Percentiles rank a stretch among this genome's conserved stretches.
Evolutionary conservation across 2,888 invertebrate genomes (phyloP).

Genomic region (Nemotelus pantherinus): DNA sequence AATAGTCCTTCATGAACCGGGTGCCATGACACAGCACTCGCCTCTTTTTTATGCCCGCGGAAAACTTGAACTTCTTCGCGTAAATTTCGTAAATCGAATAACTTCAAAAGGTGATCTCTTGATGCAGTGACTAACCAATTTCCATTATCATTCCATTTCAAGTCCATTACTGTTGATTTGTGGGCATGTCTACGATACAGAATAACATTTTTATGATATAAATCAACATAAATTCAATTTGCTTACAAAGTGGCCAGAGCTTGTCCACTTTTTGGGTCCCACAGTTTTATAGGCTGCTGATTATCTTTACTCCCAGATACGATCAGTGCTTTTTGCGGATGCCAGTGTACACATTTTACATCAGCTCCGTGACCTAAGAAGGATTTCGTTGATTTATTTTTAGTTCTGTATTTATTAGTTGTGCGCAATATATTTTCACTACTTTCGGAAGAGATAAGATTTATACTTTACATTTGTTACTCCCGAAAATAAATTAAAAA

Average conservation of each 20-base stretch:
- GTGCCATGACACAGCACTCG: slow-evolving; percentile 97
- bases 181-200: slow-evolving; percentile 85
- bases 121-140: slow-evolving; percentile 99
- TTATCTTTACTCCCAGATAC: slow-evolving; percentile 99
- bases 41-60: slow-evolving; percentile 99
- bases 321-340: slow-evolving; percentile 95
- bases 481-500: no score
- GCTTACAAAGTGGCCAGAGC: slow-evolving; percentile 92
- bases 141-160: slow-evolving; percentile 99
- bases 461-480: no score
- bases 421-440: neutral
- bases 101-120: slow-evolving; percentile 93
- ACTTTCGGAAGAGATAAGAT: no score
- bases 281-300: slow-evolving; percentile 98
- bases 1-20: slow-evolving; percentile 97
- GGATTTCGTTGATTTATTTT: neutral
- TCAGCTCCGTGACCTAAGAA: slow-evolving; percentile 91
- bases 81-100: slow-evolving; percentile 97
- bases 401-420: neutral
- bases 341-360: slow-evolving; percentile 99
- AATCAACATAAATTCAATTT: neutral
- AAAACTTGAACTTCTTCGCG: slow-evolving; percentile 96
- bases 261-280: slow-evolving; percentile 98
- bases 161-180: slow-evolving; percentile 99
- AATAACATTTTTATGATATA: slow-evolving; percentile 41